These are phyloP conservation scores for Pseudopipra pipra DNA, from an alignment of 2,113 vertebrate genomes.

Conservation along the genomic window DNA sequence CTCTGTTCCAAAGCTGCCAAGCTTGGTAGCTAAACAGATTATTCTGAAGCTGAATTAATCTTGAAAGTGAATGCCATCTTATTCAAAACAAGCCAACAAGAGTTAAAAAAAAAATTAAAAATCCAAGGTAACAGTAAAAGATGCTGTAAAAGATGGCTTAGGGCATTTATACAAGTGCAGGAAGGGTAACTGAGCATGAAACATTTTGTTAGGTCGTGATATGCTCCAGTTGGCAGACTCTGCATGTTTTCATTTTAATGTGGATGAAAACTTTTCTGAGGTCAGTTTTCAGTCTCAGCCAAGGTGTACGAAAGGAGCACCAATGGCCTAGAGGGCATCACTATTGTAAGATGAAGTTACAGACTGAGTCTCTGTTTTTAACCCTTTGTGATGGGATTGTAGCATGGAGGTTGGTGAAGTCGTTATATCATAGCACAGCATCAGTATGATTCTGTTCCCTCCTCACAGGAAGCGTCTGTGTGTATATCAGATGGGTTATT, in stretches of 20 bases:
- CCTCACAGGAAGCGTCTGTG: not conserved
- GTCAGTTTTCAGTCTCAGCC: not conserved
- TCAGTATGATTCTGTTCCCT: not conserved
- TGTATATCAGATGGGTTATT: not conserved
- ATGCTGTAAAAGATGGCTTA: conserved; percentile 33
- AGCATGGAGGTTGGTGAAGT: not conserved
- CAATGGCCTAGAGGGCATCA: not conserved
- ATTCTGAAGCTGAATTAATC: not conserved
- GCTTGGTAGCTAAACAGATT: not conserved
- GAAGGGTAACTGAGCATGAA: not conserved
- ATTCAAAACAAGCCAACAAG: not conserved
- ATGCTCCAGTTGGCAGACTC: not conserved
- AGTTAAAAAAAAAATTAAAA: not conserved
- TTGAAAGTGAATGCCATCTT: not conserved
- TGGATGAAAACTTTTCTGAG: not conserved
- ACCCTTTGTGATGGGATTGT: not conserved
- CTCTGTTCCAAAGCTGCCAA: not conserved
- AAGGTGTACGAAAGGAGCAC: not conserved
- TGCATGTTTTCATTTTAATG: not conserved
- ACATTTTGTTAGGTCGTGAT: not conserved
- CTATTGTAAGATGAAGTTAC: not conserved
- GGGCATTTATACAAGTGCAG: not conserved
- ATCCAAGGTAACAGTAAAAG: not conserved
- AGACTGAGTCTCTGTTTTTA: not conserved
- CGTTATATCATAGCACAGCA: not conserved